Conservation (phyloP, 1,140 invertebrate species). For the Tetragnatha versicolor region DNA sequence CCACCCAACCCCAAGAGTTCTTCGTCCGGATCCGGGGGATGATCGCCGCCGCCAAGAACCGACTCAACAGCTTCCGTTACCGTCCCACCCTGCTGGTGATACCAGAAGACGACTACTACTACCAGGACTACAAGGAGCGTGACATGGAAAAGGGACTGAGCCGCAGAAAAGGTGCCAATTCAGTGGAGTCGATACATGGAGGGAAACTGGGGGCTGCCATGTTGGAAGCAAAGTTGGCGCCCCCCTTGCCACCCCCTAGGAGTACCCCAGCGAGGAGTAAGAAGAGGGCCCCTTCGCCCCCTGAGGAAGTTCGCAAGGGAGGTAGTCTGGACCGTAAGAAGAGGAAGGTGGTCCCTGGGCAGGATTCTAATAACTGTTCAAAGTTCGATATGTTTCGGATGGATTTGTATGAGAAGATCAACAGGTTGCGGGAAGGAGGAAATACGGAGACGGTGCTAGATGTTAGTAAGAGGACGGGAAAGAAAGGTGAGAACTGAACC, state of each 20-base stretch:
- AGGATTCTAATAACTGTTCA: conserved; percentile 26
- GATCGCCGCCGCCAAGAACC: conserved; percentile 84
- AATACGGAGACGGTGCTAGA: conserved; percentile 24
- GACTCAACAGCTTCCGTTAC: conserved; percentile 82
- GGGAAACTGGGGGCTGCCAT: conserved; percentile 34
- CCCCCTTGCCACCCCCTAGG: conserved; percentile 36
- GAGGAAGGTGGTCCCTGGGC: background rate
- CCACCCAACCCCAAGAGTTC: conserved; percentile 75
- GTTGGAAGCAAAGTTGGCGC: conserved; percentile 43
- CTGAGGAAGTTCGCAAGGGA: conserved; percentile 26
- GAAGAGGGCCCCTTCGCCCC: conserved; percentile 48
- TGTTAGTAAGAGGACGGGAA: background rate
- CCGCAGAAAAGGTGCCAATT: background rate
- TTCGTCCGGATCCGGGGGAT: conserved; percentile 85
- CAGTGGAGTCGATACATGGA: conserved; percentile 38
- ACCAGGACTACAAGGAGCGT: conserved; percentile 45
- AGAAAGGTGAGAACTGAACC: conserved; percentile 20
- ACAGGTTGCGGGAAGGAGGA: conserved; percentile 13
- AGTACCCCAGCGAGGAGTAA: conserved; percentile 24
- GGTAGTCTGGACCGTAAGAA: conserved; percentile 32
- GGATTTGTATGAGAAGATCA: conserved; percentile 52
- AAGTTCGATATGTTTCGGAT: conserved; percentile 53
- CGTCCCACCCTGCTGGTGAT: conserved; percentile 79
- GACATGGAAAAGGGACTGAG: conserved; percentile 19
- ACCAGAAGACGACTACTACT: conserved; percentile 74